phyloP scores from a whole-genome alignment of 2,888 invertebrate genomes.

The Thymelicus lineola region DNA sequence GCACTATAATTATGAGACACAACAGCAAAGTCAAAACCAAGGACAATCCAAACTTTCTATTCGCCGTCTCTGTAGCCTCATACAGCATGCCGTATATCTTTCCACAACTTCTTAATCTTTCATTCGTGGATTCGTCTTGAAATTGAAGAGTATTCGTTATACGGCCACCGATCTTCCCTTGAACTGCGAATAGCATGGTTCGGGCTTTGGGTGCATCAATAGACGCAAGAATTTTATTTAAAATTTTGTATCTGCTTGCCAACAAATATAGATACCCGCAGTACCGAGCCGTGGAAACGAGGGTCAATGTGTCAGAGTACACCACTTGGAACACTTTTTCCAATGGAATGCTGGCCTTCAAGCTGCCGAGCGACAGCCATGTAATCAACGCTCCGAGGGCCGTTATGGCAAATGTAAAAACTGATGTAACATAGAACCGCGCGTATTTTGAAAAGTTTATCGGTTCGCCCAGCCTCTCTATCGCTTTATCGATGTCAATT shows the following conservation, averaged over 20 bases:
- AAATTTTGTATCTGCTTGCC: slow-evolving; percentile 55
- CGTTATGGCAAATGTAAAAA: slow-evolving; percentile 45
- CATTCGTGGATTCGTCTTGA: slow-evolving; percentile 57
- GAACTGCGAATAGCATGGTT: slow-evolving; percentile 54
- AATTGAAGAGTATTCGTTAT: slow-evolving; percentile 49
- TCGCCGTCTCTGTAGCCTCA: slow-evolving; percentile 49
- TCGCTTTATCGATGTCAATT: slow-evolving; percentile 56
- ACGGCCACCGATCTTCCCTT: slow-evolving; percentile 48
- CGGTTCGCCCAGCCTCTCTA: slow-evolving; percentile 54
- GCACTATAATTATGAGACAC: slow-evolving; percentile 53
- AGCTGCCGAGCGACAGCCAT: slow-evolving; percentile 53
- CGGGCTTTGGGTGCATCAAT: slow-evolving; percentile 54
- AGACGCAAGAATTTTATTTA: slow-evolving; percentile 58
- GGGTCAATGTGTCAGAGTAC: slow-evolving; percentile 55
- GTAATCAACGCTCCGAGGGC: neutral
- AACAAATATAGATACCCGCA: slow-evolving; percentile 55
- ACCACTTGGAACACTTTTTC: slow-evolving; percentile 62
- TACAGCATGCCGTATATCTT: slow-evolving; percentile 61
- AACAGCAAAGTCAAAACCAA: slow-evolving; percentile 55
- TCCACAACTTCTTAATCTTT: slow-evolving; percentile 62
- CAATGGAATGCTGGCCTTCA: slow-evolving; percentile 52
- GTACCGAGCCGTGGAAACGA: slow-evolving; percentile 56
- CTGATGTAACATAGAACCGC: slow-evolving; percentile 38
- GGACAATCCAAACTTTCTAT: slow-evolving; percentile 57
- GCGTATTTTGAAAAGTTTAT: slow-evolving; percentile 55